A percentile compares a stretch with the other conserved stretches of the same genome.
phyloP scores from a whole-genome alignment of 2,888 invertebrate genomes.

The Lasioglossum leucozonium region DNA sequence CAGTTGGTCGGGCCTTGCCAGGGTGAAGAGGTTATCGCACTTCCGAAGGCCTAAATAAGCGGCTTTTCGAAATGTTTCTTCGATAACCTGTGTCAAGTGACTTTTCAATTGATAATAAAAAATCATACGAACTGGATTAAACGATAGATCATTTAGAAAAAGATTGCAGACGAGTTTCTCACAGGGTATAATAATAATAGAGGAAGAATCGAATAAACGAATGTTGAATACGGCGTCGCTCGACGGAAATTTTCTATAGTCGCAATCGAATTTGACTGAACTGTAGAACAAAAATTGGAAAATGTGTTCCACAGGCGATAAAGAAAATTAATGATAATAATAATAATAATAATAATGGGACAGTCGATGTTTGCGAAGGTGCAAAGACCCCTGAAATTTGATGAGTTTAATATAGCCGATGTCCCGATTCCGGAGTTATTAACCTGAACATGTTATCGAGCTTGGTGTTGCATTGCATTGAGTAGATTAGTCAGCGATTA shows the following conservation, averaged over 20 bases:
- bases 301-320: background rate
- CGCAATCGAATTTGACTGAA: background rate
- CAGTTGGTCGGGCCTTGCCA: background rate
- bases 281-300: background rate
- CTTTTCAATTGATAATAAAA: background rate
- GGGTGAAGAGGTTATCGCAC: conserved; percentile 4
- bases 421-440: background rate
- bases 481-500: background rate
- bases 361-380: background rate
- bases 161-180: too few species aligned
- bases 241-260: background rate
- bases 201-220: background rate
- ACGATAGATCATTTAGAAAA: background rate
- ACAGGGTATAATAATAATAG: background rate
- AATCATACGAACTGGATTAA: background rate
- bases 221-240: background rate
- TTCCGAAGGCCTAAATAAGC: background rate
- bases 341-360: background rate
- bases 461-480: background rate
- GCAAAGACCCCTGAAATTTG: background rate
- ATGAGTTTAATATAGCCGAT: background rate
- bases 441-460: background rate
- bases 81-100: background rate
- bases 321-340: background rate
- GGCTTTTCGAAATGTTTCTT: background rate